Evolutionary conservation across 2,113 vertebrate species (phyloP), one percentile per base, ranked within the genome.

Genomic region (Brienomyrus longianalis): DNA sequence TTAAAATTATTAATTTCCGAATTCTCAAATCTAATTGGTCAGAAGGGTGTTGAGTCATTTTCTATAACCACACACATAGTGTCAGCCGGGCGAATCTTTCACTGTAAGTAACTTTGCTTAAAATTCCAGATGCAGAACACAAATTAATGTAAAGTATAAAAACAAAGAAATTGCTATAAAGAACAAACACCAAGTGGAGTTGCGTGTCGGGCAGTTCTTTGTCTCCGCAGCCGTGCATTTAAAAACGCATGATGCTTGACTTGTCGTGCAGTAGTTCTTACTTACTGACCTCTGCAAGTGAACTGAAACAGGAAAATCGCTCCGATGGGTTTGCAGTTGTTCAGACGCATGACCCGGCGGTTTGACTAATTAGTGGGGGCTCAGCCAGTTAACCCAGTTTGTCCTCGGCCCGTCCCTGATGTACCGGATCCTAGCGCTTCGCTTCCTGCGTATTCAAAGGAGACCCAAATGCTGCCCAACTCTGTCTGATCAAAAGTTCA

Each of bases 391-490:
- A 1, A 15, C 39, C 15, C 31, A 2, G 15, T 21, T 56, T 87
- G 51, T 87, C 27, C 85, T 52, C n/a, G 3, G 85, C 21, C 50
- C 9, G n/a, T 19, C 31, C 85, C 85, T 54, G 51, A 52, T 35
- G 51, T 23, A 13, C 11, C 0, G 54, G n/a, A 54, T 39, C 15
- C 15, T 39, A 59, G 8, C 47, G 17, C 50, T 13, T 89, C 7
- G 3, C 51, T 89, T 56, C 83, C 80, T 86, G n/a, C 66, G 15
- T 62, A 85, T 47, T 83, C 83, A 66, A 85, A 85, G 50, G 48
- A 54, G 31, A 1, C 51, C 50, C 1, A 13, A 39, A 35, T 7
- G 51, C 17, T 9, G 17, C 51, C 43, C 50, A 35, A 3, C 50
- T 54, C 50, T 7, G 5, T 87, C 7, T 52, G n/a, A 35, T 87